Base-by-base conservation (phyloP, 2,797 vertebrate species). In the Lithobates sylvaticus region DNA sequence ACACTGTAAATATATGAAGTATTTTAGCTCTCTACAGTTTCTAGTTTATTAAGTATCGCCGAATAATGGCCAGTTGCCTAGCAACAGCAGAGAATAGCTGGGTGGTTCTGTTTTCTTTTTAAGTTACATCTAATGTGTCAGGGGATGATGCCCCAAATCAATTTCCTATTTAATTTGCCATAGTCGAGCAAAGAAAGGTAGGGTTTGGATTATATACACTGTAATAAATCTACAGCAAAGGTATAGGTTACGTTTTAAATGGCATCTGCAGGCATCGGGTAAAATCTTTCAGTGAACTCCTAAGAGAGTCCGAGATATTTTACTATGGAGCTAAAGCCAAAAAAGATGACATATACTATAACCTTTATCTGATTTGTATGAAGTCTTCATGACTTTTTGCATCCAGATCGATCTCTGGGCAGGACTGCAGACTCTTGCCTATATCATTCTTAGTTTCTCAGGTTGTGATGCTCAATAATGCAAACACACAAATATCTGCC, bases 61-160 rank as follows among this genome's bases (percentile, higher is more conserved):
- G 50, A 64, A 39, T 82, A 82, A 82, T 82, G 50, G 42, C n/a
- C 10, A 23, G 80, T 82, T 82, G 70, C 80, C 34, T 82, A 82
- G 80, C 80, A 82, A 74, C 80, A 29, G 26, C 23, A 6, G 80
- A 73, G 54, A 73, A 18, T 21, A 82, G 70, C 71, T 27, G 70
- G 16, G 34, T 26, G 39, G 6, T 64, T 80, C 42, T 42, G 80
- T 82, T 32, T 71, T 71, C 69, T 61, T 73, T 81, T 69, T 69
- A 50, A 69, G 64, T 69, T n/a, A 44, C n/a, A 42, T 65, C 39
- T 42, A 82, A 82, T 73, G 50, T 61, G 26, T 71, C 54, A 13
- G n/a, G 34, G 65, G 72, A 82, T 64, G 13, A 27, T 42, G 69
- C 32, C 79, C 69, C 69, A 64, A 65, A 72, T 58, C 54, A 73